Conservation (phyloP, 2,797 vertebrate genomes). For the Pristis pectinata region DNA sequence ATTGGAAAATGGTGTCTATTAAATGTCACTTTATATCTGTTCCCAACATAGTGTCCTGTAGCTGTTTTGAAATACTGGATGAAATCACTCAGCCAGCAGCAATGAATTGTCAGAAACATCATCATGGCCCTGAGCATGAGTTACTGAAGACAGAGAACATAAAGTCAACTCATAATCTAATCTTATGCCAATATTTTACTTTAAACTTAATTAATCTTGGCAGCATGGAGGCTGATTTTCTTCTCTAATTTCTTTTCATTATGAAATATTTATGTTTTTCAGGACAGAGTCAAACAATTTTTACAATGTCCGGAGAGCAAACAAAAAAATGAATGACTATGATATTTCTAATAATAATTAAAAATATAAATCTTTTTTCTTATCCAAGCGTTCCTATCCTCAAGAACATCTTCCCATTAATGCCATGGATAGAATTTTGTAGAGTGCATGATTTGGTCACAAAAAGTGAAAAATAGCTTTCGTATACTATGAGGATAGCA, state of each 20-base stretch:
- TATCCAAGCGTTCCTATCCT: not conserved
- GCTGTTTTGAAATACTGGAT: conserved; percentile 65
- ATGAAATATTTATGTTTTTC: not conserved
- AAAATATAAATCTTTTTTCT: not conserved
- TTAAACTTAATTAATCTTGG: conserved; percentile 65
- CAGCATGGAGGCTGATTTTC: conserved; percentile 49
- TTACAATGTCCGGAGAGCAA: not conserved
- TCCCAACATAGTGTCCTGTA: conserved; percentile 53
- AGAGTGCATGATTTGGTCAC: not conserved
- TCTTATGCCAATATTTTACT: conserved; percentile 51
- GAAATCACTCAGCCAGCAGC: conserved; percentile 63
- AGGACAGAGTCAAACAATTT: not conserved
- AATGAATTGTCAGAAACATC: conserved; percentile 71
- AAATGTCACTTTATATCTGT: conserved; percentile 67
- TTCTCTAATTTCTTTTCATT: not conserved
- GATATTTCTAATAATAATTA: not conserved
- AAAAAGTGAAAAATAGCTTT: not conserved
- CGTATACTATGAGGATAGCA: not conserved
- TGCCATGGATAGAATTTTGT: not conserved
- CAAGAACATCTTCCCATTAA: not conserved
- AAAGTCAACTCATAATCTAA: conserved; percentile 50
- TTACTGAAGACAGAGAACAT: conserved; percentile 64
- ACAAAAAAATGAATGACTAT: not conserved
- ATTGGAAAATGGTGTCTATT: conserved; percentile 45
- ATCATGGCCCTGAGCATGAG: conserved; percentile 54